Conservation (phyloP, 2,888 invertebrate species). For the Ypsolopha sequella region DNA sequence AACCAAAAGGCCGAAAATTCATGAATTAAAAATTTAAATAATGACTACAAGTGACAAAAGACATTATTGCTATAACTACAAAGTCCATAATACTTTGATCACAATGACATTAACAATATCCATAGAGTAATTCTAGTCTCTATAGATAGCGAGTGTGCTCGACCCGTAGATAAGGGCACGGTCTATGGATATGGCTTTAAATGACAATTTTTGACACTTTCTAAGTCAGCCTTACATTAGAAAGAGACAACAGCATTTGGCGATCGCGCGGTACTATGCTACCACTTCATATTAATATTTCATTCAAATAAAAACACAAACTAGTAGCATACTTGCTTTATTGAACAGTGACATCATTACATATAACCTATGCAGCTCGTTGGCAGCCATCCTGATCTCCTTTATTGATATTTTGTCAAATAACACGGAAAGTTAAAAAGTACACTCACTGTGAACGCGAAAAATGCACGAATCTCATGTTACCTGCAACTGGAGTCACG, state of each 20-base stretch:
- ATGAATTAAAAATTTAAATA: neutral
- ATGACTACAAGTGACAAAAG: constrained; percentile 24
- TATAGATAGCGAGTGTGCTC: constrained; percentile 4
- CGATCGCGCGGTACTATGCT: constrained; percentile 33
- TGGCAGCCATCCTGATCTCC: too few relatives aligned
- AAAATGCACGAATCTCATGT: too few relatives aligned
- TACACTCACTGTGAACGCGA: too few relatives aligned
- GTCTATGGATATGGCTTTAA: constrained; percentile 16
- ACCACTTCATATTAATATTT: neutral
- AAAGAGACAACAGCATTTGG: constrained; percentile 51
- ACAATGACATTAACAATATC: constrained; percentile 45
- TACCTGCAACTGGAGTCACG: too few relatives aligned
- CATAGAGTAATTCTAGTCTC: constrained; percentile 14
- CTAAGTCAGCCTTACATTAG: constrained; percentile 69
- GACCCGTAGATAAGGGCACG: too few relatives aligned
- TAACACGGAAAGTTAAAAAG: too few relatives aligned
- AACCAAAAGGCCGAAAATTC: constrained; percentile 24
- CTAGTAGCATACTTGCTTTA: constrained; percentile 9
- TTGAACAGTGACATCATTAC: too few relatives aligned
- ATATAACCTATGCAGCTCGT: too few relatives aligned
- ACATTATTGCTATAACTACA: constrained; percentile 58
- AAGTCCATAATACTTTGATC: constrained; percentile 59
- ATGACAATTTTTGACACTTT: constrained; percentile 43
- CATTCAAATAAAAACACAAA: constrained; percentile 15
- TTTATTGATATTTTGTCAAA: too few relatives aligned